Evolutionary conservation across 2,113 vertebrate genomes (phyloP), one percentile per base, ranked within the genome.

Genomic region (Psilopsiagon aymara): DNA sequence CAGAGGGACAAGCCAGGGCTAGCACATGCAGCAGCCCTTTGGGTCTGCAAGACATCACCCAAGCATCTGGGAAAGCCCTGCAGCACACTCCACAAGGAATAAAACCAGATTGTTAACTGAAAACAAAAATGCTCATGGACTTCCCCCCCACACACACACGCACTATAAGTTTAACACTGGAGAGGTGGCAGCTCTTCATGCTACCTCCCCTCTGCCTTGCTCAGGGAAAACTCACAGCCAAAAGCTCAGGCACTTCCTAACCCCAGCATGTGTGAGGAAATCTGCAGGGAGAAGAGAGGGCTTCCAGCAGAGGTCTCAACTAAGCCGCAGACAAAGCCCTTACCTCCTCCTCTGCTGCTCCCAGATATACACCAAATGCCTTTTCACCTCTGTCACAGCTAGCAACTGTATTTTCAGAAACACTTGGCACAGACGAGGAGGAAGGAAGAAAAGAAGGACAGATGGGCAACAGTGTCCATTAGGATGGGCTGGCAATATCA

Each of bases 231-330:
- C 35, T 14, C 2, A 2, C 17, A 51, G 52, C 39, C 4, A 1
- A 82, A 78, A 73, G 19, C 16, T 73, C 5, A 0, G 67, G 47
- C 0, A 2, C 31, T 55, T 11, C 31, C 23, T 62, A 86, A 66
- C n/a, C 47, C 24, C 73, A 68, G 47, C 20, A 83, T 68, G 37
- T 1, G 2, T 2, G 0, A 59, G 51, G 79, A 73, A 37, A 67
- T 60, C 44, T 33, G 44, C 0, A 0, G 23, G 24, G 24, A 76
- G 66, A 55, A 25, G 11, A 55, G 14, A 7, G n/a, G 19, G 6
- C 15, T 57, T 60, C 95, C 95, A 96, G 80, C 76, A 91, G 96
- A 81, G 81, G 84, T 94, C 92, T 91, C 89, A 96, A 53, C 41
- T 81, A 84, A 95, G 41, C 47, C 35, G 9, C 49, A 29, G 91